Evolutionary conservation across 2,797 vertebrate genomes (phyloP), one percentile per base, ranked within the genome.

Genomic region (Nothura maculosa): DNA sequence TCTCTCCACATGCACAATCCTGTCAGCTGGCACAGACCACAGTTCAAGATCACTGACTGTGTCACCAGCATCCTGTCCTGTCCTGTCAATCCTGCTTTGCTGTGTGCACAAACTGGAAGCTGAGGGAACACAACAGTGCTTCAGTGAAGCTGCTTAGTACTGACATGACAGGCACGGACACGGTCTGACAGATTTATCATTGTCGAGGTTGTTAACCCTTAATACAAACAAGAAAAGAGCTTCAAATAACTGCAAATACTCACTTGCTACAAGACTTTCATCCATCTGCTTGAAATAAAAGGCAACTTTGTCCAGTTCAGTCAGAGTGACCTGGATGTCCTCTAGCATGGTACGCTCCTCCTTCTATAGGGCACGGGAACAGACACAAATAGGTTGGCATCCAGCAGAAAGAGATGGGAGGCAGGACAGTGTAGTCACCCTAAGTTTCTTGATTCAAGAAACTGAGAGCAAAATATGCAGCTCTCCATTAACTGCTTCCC

Each of bases 261-360:
- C 98, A 99, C 99, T 99, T 97, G 99, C 98, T 84, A 99, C 98
- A 2, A 98, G 98, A 96, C 98, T 99, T 97, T 99, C 99, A 27
- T 99, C 98, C 97, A 99, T 97, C 91, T 98, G 98, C 95, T 99
- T 99, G 97, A 99, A 99, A 96, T 98, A 98, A 97, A 99, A 98
- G 72, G 98, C 98, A 96, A 99, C 99, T 92, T 99, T 99, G 97
- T 99, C 99, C 97, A 99, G 94, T 96, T 99, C 99, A 24, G 97
- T 97, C 96, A 99, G 98, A 34, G 99, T 98, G 18, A 98, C 98
- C 97, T 99, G 99, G 94, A 99, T 98, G 96, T 99, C 99, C 92
- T 99, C 99, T 93, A 99, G 98, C 99, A 99, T 99, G 88, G 97
- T 99, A 30, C 97, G 98, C 40, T 99, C 99, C 92, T 99, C 99